A percentile compares a stretch with the other conserved stretches of the same genome.
Evolutionary conservation across 2,888 invertebrate species (phyloP).

Genomic region (Meloe dianella): DNA sequence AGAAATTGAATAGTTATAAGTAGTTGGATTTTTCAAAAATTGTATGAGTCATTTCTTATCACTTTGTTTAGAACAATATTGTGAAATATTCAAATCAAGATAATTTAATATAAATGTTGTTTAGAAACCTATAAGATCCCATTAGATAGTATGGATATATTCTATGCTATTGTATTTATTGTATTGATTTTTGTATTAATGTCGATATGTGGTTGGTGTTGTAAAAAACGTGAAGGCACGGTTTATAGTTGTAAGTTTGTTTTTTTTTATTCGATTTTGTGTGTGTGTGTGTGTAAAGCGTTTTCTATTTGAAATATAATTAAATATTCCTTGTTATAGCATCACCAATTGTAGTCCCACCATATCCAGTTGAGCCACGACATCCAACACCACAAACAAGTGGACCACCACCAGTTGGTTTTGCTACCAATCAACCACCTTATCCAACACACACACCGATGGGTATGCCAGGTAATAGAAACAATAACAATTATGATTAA

Average conservation of each 20-base stretch:
- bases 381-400: slow-evolving; percentile 33
- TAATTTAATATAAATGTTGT: slow-evolving; percentile 11
- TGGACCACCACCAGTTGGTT: slow-evolving; percentile 27
- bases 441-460: slow-evolving; percentile 33
- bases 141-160: slow-evolving; percentile 45
- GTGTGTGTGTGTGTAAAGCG: too few relatives aligned
- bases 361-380: slow-evolving; percentile 37
- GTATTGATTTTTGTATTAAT: slow-evolving; percentile 47
- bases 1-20: too few relatives aligned
- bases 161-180: slow-evolving; percentile 42
- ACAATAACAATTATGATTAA: slow-evolving; percentile 1
- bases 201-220: slow-evolving; percentile 49
- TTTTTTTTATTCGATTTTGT: too few relatives aligned
- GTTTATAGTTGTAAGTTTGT: slow-evolving; percentile 47
- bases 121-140: not conserved
- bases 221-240: slow-evolving; percentile 48
- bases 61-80: slow-evolving; percentile 1
- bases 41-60: slow-evolving; percentile 11
- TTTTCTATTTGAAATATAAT: too few relatives aligned
- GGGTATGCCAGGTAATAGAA: slow-evolving; percentile 30
- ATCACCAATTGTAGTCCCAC: slow-evolving; percentile 35
- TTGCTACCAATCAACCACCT: slow-evolving; percentile 28
- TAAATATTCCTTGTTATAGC: slow-evolving; percentile 25
- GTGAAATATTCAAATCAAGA: not conserved
- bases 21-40: slow-evolving; percentile 11